These are phyloP conservation scores for Panagrolaimus sp. DNA, from an alignment of 1,140 invertebrate species.

Conservation along the genomic window DNA sequence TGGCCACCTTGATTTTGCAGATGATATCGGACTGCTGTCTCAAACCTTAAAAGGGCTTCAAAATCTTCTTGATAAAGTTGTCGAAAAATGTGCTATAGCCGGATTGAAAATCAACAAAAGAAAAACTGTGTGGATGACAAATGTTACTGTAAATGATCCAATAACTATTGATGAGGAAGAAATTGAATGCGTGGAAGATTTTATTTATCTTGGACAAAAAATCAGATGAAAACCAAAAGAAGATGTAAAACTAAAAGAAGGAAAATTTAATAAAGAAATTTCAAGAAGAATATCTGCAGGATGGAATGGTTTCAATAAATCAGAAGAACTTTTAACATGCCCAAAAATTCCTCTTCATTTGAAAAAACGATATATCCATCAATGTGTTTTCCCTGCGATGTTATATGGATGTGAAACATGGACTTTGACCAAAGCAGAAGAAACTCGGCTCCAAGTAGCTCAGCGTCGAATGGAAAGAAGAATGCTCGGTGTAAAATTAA, in stretches of 20 bases:
- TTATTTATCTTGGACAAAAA: too few relatives aligned
- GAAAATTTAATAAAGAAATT: too few relatives aligned
- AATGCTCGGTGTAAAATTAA: constrained; percentile 6
- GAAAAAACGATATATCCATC: constrained; percentile 16
- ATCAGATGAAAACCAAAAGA: too few relatives aligned
- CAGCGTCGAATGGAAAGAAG: constrained; percentile 15
- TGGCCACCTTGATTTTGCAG: too few relatives aligned
- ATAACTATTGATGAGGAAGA: not conserved
- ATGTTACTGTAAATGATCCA: constrained; percentile 24
- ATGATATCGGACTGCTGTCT: constrained; percentile 27
- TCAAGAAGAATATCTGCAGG: constrained; percentile 12
- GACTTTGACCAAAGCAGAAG: constrained; percentile 14
- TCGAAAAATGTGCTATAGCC: not conserved
- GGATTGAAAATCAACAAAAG: constrained; percentile 22
- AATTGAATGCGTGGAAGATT: constrained; percentile 12
- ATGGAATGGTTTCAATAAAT: constrained; percentile 14
- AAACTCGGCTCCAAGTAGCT: not conserved
- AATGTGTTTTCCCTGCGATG: constrained; percentile 11
- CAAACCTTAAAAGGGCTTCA: not conserved
- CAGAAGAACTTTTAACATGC: not conserved
- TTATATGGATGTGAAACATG: constrained; percentile 14
- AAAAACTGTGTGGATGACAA: too few relatives aligned
- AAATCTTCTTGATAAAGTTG: constrained; percentile 14
- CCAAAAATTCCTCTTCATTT: not conserved
- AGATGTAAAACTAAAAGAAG: too few relatives aligned